Conservation (phyloP, 2,113 vertebrate genomes). For the Jaculus jaculus region DNA sequence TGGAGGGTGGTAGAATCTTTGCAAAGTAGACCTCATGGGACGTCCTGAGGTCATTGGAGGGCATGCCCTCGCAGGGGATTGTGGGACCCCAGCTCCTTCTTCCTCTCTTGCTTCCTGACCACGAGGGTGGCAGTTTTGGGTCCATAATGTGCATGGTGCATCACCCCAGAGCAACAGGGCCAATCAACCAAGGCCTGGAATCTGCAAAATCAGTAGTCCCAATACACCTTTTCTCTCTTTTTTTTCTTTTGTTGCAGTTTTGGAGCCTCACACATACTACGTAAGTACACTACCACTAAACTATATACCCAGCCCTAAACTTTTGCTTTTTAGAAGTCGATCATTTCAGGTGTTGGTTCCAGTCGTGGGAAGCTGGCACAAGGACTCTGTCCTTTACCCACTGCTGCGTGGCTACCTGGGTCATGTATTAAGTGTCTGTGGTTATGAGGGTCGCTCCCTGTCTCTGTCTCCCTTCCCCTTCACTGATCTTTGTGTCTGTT, state of each 20-base stretch:
- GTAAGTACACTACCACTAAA: neutral
- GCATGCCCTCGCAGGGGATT: neutral
- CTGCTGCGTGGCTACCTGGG: neutral
- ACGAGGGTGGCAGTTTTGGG: too few relatives aligned
- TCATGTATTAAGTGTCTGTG: accelerated
- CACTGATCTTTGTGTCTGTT: neutral
- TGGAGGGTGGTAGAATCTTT: neutral
- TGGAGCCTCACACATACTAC: neutral
- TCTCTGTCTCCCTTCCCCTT: neutral
- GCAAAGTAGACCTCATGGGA: neutral
- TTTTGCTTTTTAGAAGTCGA: neutral
- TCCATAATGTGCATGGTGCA: too few relatives aligned
- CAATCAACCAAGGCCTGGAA: neutral
- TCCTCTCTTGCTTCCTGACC: neutral
- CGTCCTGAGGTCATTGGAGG: neutral
- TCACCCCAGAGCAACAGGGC: neutral
- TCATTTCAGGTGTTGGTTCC: neutral
- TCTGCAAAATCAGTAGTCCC: neutral
- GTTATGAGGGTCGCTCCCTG: neutral
- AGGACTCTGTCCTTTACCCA: neutral
- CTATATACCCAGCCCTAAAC: neutral
- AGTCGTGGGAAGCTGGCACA: neutral
- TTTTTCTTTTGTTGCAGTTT: too few relatives aligned
- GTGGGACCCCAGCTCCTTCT: neutral
- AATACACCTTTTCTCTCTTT: neutral